phyloP scores from a whole-genome alignment of 2,113 vertebrate species.

The Malaclemys terrapin region DNA sequence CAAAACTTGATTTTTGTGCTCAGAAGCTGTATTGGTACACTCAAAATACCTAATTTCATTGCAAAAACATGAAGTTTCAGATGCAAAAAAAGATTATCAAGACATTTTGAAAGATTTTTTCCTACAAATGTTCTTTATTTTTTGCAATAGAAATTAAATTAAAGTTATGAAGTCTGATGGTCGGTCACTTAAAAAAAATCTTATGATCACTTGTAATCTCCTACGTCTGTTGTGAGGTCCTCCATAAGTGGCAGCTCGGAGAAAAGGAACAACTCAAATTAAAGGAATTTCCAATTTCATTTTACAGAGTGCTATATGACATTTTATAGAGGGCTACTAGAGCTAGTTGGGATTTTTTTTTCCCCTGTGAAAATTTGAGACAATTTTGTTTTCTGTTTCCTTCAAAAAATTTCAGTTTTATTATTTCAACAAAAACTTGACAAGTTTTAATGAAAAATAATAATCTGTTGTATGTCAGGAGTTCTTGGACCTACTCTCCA shows the following conservation, averaged over 20 bases:
- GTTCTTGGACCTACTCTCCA: not conserved
- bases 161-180: not conserved
- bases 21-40: not conserved
- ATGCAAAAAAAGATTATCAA: not conserved
- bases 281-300: not conserved
- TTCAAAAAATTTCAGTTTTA: not conserved
- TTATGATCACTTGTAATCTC: not conserved
- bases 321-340: not conserved
- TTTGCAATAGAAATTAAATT: not conserved
- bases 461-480: not conserved
- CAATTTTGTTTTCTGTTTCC: accelerated
- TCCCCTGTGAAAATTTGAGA: not conserved
- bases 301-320: not conserved
- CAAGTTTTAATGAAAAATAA: not conserved
- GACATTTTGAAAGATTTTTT: not conserved
- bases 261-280: not conserved
- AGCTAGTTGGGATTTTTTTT: not conserved
- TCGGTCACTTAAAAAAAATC: not conserved
- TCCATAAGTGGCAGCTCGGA: not conserved
- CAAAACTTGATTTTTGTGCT: not conserved
- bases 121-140: not conserved
- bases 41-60: not conserved
- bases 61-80: not conserved
- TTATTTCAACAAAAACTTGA: not conserved
- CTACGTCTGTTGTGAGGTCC: not conserved